phyloP scores from a whole-genome alignment of 2,113 vertebrate species.

The Physeter macrocephalus region DNA sequence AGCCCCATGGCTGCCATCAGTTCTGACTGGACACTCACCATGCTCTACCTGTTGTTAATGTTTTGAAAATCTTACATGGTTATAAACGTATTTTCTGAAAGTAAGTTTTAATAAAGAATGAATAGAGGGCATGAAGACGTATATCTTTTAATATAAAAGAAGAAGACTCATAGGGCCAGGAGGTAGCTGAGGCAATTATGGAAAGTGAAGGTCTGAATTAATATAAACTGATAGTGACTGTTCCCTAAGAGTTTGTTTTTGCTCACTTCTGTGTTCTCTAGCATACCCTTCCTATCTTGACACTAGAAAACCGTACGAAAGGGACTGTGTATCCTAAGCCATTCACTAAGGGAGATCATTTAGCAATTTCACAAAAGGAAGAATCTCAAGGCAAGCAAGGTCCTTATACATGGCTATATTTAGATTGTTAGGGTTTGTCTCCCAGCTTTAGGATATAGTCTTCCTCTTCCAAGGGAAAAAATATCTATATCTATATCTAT shows the following conservation, averaged over 20 bases:
- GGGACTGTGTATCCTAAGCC: background rate
- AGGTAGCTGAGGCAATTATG: background rate
- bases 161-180: background rate
- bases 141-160: background rate
- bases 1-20: fast-evolving
- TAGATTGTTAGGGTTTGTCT: background rate
- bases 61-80: background rate
- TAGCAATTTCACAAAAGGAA: background rate
- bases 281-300: background rate
- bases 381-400: background rate
- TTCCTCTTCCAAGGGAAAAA: background rate
- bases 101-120: background rate
- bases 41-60: background rate
- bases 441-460: background rate
- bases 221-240: background rate
- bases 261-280: background rate
- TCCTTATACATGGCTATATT: background rate
- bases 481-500: background rate
- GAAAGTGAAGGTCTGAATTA: background rate
- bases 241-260: background rate
- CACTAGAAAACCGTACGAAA: background rate
- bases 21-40: background rate
- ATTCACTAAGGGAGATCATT: background rate
- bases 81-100: background rate
- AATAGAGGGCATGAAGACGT: background rate